Base-by-base conservation (phyloP, 2,113 vertebrate species). In the Hoplias malabaricus region DNA sequence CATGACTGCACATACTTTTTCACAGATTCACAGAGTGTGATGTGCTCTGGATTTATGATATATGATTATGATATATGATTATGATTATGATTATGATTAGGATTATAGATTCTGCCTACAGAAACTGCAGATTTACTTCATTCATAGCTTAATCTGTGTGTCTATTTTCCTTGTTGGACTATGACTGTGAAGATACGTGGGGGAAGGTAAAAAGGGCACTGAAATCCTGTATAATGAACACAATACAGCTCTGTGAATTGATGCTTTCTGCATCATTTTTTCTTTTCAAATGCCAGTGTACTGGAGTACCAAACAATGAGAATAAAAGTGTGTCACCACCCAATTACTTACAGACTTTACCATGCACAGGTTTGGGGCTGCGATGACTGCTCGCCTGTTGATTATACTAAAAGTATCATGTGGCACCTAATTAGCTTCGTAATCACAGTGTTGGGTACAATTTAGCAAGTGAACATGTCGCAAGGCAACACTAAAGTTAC, bases 401-500 rank as follows among this genome's bases (percentile, higher is more conserved):
- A 74, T 75, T 19, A 23, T 43, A 21, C 70, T 70, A 16, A 31
- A 53, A 42, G 67, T 61, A 77, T 69, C 42, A 69, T 77, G 40
- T 70, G 54, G 75, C 69, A 69, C 31, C 54, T 75, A 71, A 71
- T 71, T 72, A 56, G 42, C 53, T 50, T 82, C 2, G 13, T 67
- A 59, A 82, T 33, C 57, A 70, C 67, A 73, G 68, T 61, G 31
- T 68, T 76, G 50, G 25, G 73, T 65, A 66, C 66, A 13, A 76
- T 53, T 75, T 67, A 61, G 31, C 53, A 53, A 43, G 38, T 66
- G 77, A 69, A 69, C 59, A 79, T 43, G 59, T 70, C n/a, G 46
- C 40, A 59, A 72, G 77, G 38, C 33, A 67, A 19, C 73, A 80
- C 73, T 53, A 68, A 75, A 63, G 54, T 83, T 66, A 14, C 81